A percentile compares a stretch with the other conserved stretches of the same genome.
Evolutionary conservation across 2,888 invertebrate genomes (phyloP).

Genomic region (Meta bourneti): DNA sequence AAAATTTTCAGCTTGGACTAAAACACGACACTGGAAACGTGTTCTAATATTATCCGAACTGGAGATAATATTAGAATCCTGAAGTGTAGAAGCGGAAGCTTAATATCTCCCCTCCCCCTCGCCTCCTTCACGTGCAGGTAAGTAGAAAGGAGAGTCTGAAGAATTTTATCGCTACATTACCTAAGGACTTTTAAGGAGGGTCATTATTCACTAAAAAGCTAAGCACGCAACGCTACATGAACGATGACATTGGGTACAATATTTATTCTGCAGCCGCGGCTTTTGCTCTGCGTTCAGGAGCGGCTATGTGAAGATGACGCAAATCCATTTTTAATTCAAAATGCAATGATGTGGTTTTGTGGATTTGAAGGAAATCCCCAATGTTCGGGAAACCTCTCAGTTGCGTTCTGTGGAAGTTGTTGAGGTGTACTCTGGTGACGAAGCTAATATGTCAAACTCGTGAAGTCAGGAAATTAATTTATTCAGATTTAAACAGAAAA

Average conservation of each 20-base stretch:
- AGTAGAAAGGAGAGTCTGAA: background rate
- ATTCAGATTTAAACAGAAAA: too few species aligned
- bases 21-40: background rate
- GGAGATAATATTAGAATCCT: slow-evolving; percentile 41
- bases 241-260: background rate
- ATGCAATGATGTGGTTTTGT: too few species aligned
- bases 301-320: background rate
- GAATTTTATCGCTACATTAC: slow-evolving; percentile 49
- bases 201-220: slow-evolving; percentile 34
- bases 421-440: too few species aligned
- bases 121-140: background rate
- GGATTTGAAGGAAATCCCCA: too few species aligned
- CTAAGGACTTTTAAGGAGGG: slow-evolving; percentile 49
- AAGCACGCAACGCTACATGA: slow-evolving; percentile 20
- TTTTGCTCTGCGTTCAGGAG: background rate
- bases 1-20: background rate
- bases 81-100: slow-evolving; percentile 16
- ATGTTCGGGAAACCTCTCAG: too few species aligned
- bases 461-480: too few species aligned
- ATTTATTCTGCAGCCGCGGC: background rate
- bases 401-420: too few species aligned
- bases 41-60: slow-evolving; percentile 46
- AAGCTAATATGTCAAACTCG: too few species aligned
- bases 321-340: background rate
- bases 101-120: slow-evolving; percentile 7